Conservation (phyloP, 1,140 invertebrate genomes). For the Brachionus manjavacas region DNA sequence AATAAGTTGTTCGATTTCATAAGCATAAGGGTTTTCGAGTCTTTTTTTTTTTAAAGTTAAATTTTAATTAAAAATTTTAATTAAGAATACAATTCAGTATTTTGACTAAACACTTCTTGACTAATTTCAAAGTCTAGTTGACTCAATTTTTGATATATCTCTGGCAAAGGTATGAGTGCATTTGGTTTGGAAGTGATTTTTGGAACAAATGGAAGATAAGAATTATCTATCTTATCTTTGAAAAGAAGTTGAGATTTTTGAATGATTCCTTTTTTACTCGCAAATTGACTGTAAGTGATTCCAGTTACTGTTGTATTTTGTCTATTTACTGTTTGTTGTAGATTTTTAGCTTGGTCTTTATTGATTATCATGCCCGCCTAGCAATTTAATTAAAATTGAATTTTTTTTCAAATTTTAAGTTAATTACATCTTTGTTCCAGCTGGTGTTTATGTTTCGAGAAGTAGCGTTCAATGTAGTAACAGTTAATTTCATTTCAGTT, state of each 20-base stretch:
- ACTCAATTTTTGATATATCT: constrained; percentile 48
- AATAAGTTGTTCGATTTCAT: background rate
- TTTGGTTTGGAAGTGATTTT: constrained; percentile 81
- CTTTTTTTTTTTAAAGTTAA: constrained; percentile 44
- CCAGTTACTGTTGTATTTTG: constrained; percentile 59
- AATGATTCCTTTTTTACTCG: constrained; percentile 66
- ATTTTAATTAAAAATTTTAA: background rate
- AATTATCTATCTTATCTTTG: constrained; percentile 78
- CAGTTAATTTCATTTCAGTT: constrained; percentile 55
- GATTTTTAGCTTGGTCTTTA: constrained; percentile 19
- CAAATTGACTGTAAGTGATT: constrained; percentile 63
- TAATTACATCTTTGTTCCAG: constrained; percentile 60
- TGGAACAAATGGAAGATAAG: constrained; percentile 69
- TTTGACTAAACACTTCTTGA: background rate
- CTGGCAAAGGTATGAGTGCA: constrained; percentile 69
- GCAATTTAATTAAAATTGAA: background rate
- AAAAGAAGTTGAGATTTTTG: constrained; percentile 76
- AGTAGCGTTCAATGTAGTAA: constrained; percentile 52
- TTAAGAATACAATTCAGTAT: constrained; percentile 45
- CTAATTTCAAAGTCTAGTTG: constrained; percentile 44
- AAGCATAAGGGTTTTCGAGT: constrained; percentile 14
- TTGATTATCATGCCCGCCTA: background rate
- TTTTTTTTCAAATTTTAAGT: background rate
- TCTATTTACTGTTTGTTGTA: constrained; percentile 41
- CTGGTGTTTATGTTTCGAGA: constrained; percentile 56